A percentile compares a stretch with the other conserved stretches of the same genome.
Evolutionary conservation across 2,113 vertebrate species (phyloP).

Genomic region (Ploceus nigricollis): DNA sequence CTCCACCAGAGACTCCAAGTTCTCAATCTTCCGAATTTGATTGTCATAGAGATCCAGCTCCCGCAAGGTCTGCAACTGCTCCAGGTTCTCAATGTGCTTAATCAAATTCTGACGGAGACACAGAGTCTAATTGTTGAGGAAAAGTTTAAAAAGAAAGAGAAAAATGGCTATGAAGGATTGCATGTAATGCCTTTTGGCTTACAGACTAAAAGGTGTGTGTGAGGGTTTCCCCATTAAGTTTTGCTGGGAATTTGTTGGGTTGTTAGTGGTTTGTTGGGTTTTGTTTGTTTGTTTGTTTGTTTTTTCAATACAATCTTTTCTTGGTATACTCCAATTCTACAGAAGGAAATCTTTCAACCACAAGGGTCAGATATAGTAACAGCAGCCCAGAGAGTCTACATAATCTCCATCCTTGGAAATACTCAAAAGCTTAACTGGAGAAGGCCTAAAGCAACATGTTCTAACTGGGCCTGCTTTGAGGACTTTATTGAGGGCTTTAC

Average conservation of each 20-base stretch:
- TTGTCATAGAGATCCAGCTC: constrained; percentile 98
- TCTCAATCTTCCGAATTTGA: constrained; percentile 93
- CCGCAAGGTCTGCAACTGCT: constrained; percentile 79
- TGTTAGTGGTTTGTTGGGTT: neutral
- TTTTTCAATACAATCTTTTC: neutral
- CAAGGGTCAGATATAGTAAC: neutral
- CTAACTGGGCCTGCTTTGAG: neutral
- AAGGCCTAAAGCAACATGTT: neutral
- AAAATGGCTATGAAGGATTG: neutral
- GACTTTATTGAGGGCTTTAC: neutral
- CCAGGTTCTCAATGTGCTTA: constrained; percentile 93
- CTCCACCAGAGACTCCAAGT: constrained; percentile 84
- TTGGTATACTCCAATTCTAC: neutral
- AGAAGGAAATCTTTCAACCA: neutral
- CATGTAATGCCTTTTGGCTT: neutral
- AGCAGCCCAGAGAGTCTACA: neutral
- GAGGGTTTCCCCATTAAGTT: rapidly evolving
- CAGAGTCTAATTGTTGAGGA: constrained; percentile 78
- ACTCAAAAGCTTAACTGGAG: neutral
- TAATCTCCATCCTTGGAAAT: neutral
- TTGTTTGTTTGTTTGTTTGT: neutral
- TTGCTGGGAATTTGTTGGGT: neutral
- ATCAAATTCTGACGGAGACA: constrained; percentile 96
- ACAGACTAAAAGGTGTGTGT: neutral
- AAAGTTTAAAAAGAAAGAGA: neutral